Conservation (phyloP, 2,113 vertebrate genomes). For the Sigmodon hispidus region DNA sequence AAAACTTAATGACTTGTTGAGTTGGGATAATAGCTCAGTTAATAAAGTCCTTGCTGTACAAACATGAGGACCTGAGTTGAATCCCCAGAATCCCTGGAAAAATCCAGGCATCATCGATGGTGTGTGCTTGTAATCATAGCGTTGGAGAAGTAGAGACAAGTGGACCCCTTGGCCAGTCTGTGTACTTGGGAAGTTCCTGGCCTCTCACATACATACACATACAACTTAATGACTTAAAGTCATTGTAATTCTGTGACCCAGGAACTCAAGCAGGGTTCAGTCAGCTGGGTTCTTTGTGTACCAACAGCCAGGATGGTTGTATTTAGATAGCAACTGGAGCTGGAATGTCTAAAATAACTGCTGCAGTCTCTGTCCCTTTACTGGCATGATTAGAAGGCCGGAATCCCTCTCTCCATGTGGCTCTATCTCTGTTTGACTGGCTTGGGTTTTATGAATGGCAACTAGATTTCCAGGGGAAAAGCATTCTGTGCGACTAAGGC, state of each 20-base stretch:
- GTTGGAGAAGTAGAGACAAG: background rate
- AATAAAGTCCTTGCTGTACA: background rate
- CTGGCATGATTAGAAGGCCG: background rate
- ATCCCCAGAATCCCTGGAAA: background rate
- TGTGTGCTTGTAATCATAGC: background rate
- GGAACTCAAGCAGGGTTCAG: background rate
- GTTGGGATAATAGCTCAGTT: background rate
- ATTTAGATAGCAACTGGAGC: background rate
- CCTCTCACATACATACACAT: background rate
- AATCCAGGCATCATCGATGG: no score
- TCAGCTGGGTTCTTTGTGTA: background rate
- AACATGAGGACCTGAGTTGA: background rate
- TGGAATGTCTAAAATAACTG: background rate
- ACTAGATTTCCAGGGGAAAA: background rate
- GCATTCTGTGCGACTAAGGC: background rate
- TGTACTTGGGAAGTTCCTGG: background rate
- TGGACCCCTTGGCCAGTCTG: background rate
- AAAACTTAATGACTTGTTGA: background rate
- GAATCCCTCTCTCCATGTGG: background rate
- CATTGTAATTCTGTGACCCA: background rate
- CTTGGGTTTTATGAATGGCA: background rate
- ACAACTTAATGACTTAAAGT: background rate
- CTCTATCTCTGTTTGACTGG: background rate
- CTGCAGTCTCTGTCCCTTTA: background rate
- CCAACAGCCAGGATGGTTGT: background rate